phyloP scores from a whole-genome alignment of 2,888 invertebrate genomes.

The Polyploca ridens region DNA sequence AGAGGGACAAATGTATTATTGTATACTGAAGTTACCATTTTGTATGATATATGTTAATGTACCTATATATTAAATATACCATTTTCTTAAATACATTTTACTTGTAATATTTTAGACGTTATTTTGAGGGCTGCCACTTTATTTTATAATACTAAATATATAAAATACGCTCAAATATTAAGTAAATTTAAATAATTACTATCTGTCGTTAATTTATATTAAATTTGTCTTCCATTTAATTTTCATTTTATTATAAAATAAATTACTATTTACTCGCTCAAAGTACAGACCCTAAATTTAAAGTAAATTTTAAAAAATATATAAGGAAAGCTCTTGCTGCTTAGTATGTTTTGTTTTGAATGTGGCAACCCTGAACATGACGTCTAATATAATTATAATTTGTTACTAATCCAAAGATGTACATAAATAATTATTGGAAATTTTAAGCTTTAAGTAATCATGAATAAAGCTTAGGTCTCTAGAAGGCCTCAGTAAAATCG shows the following conservation, averaged over 20 bases:
- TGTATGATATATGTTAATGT: neutral
- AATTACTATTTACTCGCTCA: too few relatives aligned
- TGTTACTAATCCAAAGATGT: slow-evolving; percentile 6
- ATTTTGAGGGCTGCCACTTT: neutral
- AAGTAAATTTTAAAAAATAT: too few relatives aligned
- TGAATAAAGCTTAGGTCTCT: neutral
- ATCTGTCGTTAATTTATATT: too few relatives aligned
- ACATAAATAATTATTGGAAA: neutral
- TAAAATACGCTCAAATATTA: too few relatives aligned
- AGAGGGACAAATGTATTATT: neutral
- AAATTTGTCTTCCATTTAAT: too few relatives aligned
- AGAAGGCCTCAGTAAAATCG: neutral
- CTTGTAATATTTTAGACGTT: neutral
- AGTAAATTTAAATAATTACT: too few relatives aligned
- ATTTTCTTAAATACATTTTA: neutral
- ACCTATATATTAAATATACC: neutral
- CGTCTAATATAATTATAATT: neutral
- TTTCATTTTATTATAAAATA: too few relatives aligned
- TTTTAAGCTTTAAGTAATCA: neutral
- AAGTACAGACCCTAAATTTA: too few relatives aligned
- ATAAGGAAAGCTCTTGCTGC: too few relatives aligned
- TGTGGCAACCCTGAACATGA: neutral
- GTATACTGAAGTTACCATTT: neutral
- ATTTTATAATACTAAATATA: too few relatives aligned
- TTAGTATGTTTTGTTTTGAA: neutral